phyloP scores from a whole-genome alignment of 2,113 vertebrate genomes.

The Rhynchopsitta pachyrhyncha region DNA sequence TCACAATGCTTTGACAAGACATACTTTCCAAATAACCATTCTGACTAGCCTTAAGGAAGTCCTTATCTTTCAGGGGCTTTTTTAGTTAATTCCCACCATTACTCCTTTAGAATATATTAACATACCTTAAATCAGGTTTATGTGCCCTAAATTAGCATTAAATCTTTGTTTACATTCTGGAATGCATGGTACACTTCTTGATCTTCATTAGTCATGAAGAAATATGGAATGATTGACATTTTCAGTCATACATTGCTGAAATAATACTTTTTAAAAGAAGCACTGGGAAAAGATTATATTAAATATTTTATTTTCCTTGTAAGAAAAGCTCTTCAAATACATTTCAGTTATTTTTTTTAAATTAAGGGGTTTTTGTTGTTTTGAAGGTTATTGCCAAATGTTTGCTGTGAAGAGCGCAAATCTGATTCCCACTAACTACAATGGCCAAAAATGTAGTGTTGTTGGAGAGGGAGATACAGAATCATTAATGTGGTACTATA shows the following conservation, averaged over 20 bases:
- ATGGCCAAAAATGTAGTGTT: neutral
- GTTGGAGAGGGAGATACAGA: neutral
- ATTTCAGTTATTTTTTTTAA: neutral
- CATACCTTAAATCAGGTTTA: neutral
- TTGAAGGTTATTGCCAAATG: neutral
- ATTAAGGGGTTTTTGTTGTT: accelerated
- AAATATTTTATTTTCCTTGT: neutral
- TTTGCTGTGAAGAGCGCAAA: neutral
- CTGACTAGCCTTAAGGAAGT: neutral
- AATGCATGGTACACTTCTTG: neutral
- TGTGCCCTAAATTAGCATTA: neutral
- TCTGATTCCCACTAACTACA: neutral
- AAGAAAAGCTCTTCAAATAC: neutral
- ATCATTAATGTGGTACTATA: neutral
- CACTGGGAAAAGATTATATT: neutral
- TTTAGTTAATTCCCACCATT: neutral
- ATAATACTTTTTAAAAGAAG: neutral
- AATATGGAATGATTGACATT: neutral
- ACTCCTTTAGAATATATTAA: neutral
- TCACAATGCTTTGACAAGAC: neutral
- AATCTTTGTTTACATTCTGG: neutral
- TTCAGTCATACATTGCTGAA: neutral
- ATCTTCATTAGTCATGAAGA: neutral
- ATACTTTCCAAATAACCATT: neutral
- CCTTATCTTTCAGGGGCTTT: neutral